Percentiles rank a stretch among this genome's conserved stretches.
Evolutionary conservation across 2,113 vertebrate genomes (phyloP).

Genomic region (Elgaria multicarinata): DNA sequence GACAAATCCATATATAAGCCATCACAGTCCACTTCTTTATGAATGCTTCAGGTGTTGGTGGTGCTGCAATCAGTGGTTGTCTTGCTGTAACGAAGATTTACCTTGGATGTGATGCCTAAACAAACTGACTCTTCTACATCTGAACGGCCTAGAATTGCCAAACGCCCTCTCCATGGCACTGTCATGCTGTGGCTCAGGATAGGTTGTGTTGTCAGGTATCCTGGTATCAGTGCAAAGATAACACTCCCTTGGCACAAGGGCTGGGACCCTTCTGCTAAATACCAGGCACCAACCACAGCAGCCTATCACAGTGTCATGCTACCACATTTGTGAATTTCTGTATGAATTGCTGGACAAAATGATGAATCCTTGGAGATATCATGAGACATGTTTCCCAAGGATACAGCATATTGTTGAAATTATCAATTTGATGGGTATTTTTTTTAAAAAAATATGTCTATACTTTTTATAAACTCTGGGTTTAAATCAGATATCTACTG

Average conservation of each 20-base stretch:
- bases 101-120: neutral
- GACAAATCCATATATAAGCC: neutral
- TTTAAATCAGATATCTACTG: neutral
- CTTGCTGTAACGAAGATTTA: neutral
- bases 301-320: neutral
- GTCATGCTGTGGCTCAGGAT: no score
- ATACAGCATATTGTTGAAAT: fast-evolving
- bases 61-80: neutral
- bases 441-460: neutral
- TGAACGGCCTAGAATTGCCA: neutral
- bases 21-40: neutral
- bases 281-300: neutral
- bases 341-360: slow-evolving; percentile 15
- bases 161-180: no score
- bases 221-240: neutral
- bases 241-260: neutral
- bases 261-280: neutral
- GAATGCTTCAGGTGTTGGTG: neutral
- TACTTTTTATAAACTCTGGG: neutral
- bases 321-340: slow-evolving; percentile 20
- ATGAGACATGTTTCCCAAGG: neutral
- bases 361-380: neutral
- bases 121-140: neutral
- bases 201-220: no score
- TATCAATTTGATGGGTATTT: no score